Percentiles rank a stretch among this genome's conserved stretches.
Conservation (phyloP, 2,888 invertebrate species). For the Trichogramma evanescens region DNA sequence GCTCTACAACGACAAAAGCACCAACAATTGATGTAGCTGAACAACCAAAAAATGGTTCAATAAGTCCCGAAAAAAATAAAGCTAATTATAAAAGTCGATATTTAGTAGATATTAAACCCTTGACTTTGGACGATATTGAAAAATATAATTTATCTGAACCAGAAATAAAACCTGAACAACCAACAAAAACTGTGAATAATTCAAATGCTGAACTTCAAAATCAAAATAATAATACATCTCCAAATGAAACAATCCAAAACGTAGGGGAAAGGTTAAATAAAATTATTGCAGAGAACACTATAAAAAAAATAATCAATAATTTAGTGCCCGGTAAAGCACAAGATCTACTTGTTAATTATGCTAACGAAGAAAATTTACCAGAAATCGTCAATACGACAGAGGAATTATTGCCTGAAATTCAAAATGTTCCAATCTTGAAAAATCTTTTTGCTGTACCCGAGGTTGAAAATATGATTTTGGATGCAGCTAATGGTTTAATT, state of each 20-base stretch:
- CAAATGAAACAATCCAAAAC: background rate
- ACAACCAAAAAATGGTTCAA: too few relatives aligned
- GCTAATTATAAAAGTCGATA: background rate
- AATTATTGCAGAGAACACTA: constrained; percentile 16
- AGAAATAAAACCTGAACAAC: background rate
- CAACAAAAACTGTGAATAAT: background rate
- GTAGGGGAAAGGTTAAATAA: background rate
- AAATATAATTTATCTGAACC: background rate
- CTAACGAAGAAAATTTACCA: background rate
- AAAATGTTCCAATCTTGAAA: constrained; percentile 26
- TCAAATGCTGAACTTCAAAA: background rate
- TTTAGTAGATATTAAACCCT: constrained; percentile 9
- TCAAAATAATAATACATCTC: background rate
- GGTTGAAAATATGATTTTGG: constrained; percentile 28
- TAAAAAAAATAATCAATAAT: constrained; percentile 31
- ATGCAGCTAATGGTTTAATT: constrained; percentile 26
- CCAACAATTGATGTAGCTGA: too few relatives aligned
- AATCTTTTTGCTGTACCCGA: constrained; percentile 28
- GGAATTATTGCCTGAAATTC: constrained; percentile 26
- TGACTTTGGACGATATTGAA: background rate
- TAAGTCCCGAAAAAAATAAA: too few relatives aligned
- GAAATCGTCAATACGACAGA: constrained; percentile 18
- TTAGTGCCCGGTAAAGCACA: constrained; percentile 23
- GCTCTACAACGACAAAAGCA: too few relatives aligned
- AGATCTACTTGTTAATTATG: constrained; percentile 12